Base-by-base conservation (phyloP, 2,797 vertebrate species). In the Falco rusticolus region DNA sequence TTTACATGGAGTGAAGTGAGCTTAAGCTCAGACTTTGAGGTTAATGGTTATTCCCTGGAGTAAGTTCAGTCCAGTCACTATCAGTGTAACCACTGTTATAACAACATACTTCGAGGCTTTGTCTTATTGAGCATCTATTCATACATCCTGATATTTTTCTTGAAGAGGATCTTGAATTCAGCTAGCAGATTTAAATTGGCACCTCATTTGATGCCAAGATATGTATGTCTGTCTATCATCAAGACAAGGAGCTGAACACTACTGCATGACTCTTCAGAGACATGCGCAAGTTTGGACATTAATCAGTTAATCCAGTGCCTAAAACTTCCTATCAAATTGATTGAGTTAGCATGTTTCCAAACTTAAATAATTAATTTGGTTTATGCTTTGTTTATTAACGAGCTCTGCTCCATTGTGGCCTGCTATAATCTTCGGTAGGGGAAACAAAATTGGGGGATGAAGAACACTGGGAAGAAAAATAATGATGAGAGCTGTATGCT, bases 121-220 rank as follows among this genome's bases (percentile, higher is more conserved):
- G 61, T 48, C 29, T 74, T 88, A 50, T 15, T 83, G 9, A 77
- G 21, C 37, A 45, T 54, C 50, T 64, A 6, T 47, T 78, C 48
- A 25, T 37, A 45, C 5, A 64, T 50, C 37, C 33, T 25, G 53
- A 84, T 20, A 41, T 66, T 90, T 90, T 92, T 87, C 60, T 53
- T 90, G 59, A 94, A 93, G n/a, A 14, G 16, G 11, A 87, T 11
- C 29, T 93, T 91, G 70, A 76, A 71, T 94, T 89, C 53, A 95
- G 63, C 31, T 56, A 75, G 24, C 18, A 82, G 43, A 84, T 88
- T 79, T 90, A 84, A 91, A 87, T 0, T 85, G 68, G 47, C 78
- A 65, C 87, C 64, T 80, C 74, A 45, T 71, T 83, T 87, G 64
- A 68, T 59, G 64, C 21, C 85, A 87, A 41, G 37, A n/a, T 47